Evolutionary conservation across 2,797 vertebrate genomes (phyloP).

Genomic region (Microchirus variegatus): DNA sequence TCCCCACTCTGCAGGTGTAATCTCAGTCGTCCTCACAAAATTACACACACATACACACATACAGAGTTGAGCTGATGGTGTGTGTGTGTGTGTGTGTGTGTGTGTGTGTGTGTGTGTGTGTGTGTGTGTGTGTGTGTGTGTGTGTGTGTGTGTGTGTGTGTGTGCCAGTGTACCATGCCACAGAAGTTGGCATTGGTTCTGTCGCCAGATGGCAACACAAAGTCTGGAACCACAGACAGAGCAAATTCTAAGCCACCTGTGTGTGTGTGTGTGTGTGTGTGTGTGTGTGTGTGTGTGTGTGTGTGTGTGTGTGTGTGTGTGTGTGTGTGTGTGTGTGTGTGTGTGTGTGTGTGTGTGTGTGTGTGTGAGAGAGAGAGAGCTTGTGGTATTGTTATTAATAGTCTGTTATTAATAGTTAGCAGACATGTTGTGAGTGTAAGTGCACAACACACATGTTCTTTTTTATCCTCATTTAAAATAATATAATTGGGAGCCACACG

Average conservation of each 20-base stretch:
- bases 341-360: background rate
- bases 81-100: conserved; percentile 11
- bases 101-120: conserved; percentile 23
- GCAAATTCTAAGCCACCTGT: conserved; percentile 68
- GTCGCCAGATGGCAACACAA: conserved; percentile 70
- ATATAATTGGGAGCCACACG: too few relatives aligned
- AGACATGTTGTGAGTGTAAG: too few relatives aligned
- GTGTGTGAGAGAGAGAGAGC: background rate
- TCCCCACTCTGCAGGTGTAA: too few relatives aligned
- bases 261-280: conserved; percentile 28
- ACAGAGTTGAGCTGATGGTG: too few relatives aligned
- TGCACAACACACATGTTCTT: too few relatives aligned
- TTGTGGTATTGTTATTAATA: conserved; percentile 33
- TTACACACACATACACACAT: conserved; percentile 7
- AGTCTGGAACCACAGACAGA: conserved; percentile 59
- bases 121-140: conserved; percentile 14
- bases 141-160: conserved; percentile 29
- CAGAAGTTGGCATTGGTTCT: conserved; percentile 60
- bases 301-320: background rate
- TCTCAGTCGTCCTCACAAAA: background rate
- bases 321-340: conserved; percentile 41
- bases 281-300: too few relatives aligned
- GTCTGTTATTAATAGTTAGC: background rate
- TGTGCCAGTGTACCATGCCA: conserved; percentile 14
- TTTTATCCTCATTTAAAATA: too few relatives aligned